Evolutionary conservation across 2,113 vertebrate species (phyloP).

Genomic region (Chaetops frenatus): DNA sequence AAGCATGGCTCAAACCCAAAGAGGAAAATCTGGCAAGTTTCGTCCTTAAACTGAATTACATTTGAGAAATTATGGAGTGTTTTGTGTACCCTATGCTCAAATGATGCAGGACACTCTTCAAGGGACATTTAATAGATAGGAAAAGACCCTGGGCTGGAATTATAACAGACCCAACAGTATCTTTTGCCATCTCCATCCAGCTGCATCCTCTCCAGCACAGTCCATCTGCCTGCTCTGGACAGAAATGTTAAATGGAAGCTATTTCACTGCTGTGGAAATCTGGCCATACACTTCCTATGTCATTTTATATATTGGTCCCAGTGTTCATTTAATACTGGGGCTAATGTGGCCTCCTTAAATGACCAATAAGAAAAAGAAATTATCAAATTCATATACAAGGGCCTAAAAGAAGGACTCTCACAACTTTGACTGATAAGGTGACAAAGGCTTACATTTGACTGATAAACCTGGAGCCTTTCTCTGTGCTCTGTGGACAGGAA

Average conservation of each 20-base stretch:
- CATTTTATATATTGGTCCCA: neutral
- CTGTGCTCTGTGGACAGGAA: neutral
- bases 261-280: neutral
- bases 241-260: neutral
- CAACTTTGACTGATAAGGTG: neutral
- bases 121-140: neutral
- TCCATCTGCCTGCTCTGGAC: neutral
- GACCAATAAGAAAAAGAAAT: neutral
- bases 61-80: fast-evolving
- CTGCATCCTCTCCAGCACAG: neutral
- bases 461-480: neutral
- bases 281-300: neutral
- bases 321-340: neutral
- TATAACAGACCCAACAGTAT: neutral
- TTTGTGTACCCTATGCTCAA: neutral
- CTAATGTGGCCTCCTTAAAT: neutral
- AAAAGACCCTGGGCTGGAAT: neutral
- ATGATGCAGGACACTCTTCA: neutral
- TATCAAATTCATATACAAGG: neutral
- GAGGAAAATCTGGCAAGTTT: neutral
- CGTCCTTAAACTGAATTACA: neutral
- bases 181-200: neutral
- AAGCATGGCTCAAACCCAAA: neutral
- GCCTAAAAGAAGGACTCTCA: neutral
- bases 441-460: neutral